Evolutionary conservation across 2,797 vertebrate genomes (phyloP), one percentile per base, ranked within the genome.

Genomic region (Fratercula arctica): DNA sequence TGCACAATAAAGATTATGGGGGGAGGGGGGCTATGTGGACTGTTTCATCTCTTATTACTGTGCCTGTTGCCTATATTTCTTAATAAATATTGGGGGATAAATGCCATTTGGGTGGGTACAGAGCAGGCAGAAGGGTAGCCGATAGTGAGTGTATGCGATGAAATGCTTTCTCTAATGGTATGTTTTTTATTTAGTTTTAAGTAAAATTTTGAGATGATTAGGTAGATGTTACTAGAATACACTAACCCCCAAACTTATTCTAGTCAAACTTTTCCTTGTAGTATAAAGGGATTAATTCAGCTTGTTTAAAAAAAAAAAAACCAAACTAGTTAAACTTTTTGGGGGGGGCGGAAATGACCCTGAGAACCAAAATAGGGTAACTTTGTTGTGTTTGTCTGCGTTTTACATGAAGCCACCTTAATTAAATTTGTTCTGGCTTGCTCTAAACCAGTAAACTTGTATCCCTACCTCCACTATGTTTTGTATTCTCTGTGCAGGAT

Each of bases 21-120:
- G 3, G 2, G 25, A 12, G 5, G 3, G 20, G 8, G 6, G 7
- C 28, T 19, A 28, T 3, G 4, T 4, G 43, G 37, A 39, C 41
- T 26, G 19, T 45, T 66, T 43, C 26, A n/a, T 80, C 7, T 3
- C 9, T 60, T 48, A 17, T 33, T 66, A 18, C 23, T 79, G 25
- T 77, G 12, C 28, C 37, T 39, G n/a, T 72, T 94, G 45, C 23
- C 24, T 45, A 0, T 28, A 11, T 68, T 86, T 85, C 19, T 69
- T 54, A 73, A 19, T 57, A 68, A 84, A 43, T 43, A 23, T 2
- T 43, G 24, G 10, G 54, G 21, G 14, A 43, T 31, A 70, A 68
- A 87, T 51, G 50, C 15, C 13, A 23, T 14, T 50, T 66, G 29
- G 29, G 10, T 37, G 74, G 25, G 37, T 37, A 46, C 7, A 19